Evolutionary conservation across 2,113 vertebrate species (phyloP), one percentile per base, ranked within the genome.

Genomic region (Brachyistius frenatus): DNA sequence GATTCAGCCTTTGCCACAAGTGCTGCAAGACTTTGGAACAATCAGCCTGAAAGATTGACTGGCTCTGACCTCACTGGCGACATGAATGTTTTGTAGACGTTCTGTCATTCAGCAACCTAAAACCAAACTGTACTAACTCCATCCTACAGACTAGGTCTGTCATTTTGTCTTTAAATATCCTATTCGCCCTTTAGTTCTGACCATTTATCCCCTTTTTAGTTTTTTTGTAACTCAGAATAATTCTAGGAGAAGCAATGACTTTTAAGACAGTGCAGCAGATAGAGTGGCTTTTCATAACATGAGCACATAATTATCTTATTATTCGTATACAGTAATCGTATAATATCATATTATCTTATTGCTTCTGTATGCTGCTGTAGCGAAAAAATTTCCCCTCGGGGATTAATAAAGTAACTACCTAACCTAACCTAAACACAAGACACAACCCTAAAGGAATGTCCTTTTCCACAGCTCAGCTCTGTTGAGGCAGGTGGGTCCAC

Each of bases 401-500:
- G 23, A 23, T 23, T 23, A 23, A 23, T 23, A 23, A 23, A 23
- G 23, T 23, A 23, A 23, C 23, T 23, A 23, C 23, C 23, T 23
- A 23, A 23, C 23, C 23, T 23, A 23, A 23, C 23, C 23, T 1
- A 23, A 75, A 75, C 54, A 54, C 70, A 69, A 85, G 73, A 89
- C 86, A 75, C 82, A 68, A 6, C 66, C 74, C 63, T 91, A 56
- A 87, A 86, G 63, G 78, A 90, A 85, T 84, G 79, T 88, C 68
- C 32, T 89, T 86, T 79, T 76, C 82, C 86, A 86, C 91, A 99
- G 97, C 95, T 99, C 89, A 99, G 96, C 16, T 81, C 95, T 0
- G 98, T 99, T 50, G 95, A 98, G 66, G 96, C 96, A 0, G 97
- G 97, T 8, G 97, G 97, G 60, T 95, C 96, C 39, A 98, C 97